These are phyloP conservation scores for Neofelis nebulosa DNA, from an alignment of 2,113 vertebrate genomes.

Conservation along the genomic window DNA sequence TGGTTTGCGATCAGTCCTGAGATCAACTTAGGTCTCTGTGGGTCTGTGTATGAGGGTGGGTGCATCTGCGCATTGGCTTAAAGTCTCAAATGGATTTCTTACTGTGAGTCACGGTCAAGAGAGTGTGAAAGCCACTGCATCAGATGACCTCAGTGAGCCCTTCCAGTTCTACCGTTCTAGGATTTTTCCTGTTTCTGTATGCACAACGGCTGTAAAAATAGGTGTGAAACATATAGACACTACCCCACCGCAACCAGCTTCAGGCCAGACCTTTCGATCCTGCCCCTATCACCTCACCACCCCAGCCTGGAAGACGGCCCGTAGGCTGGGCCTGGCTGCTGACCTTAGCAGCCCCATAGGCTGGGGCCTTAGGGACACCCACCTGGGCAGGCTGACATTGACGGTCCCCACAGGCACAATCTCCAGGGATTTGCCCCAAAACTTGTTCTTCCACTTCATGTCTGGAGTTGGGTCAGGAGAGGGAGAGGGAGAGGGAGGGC, in stretches of 20 bases:
- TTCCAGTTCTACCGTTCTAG: not conserved
- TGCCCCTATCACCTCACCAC: not conserved
- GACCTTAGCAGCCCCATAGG: no score
- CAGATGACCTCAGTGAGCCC: not conserved
- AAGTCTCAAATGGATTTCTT: slow-evolving; percentile 4
- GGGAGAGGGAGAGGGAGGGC: not conserved
- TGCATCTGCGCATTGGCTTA: not conserved
- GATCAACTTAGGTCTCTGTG: not conserved
- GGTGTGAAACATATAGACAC: not conserved
- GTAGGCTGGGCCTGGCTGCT: not conserved
- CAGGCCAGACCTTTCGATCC: not conserved
- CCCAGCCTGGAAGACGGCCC: not conserved
- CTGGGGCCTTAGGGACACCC: slow-evolving; percentile 48
- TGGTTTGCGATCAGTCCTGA: not conserved
- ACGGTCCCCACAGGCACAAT: slow-evolving; percentile 91
- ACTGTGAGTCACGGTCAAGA: slow-evolving; percentile 41
- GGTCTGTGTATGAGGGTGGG: not conserved
- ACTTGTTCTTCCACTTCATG: slow-evolving; percentile 97
- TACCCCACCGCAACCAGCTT: not conserved
- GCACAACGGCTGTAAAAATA: not conserved
- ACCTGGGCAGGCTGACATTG: slow-evolving; percentile 91
- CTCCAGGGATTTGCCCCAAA: slow-evolving; percentile 97
- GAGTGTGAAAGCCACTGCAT: not conserved
- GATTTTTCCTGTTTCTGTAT: not conserved
- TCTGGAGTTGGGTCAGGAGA: slow-evolving; percentile 79